These are phyloP conservation scores for Oppia nitens DNA, from an alignment of 1,140 invertebrate species.

Conservation along the genomic window DNA sequence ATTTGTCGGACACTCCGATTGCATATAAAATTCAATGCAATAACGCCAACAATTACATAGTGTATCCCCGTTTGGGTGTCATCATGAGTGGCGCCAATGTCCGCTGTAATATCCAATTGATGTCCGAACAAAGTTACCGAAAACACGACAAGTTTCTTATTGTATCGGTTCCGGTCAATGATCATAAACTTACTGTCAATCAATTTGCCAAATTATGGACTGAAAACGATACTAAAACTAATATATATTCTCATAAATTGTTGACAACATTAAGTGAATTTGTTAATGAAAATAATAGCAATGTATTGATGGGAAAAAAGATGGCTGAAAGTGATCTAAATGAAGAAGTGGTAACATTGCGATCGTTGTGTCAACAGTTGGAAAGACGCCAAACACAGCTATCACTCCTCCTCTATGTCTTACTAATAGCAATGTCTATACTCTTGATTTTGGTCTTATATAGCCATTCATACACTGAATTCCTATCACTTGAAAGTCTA, in stretches of 20 bases:
- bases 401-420: neutral
- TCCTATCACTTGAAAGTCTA: neutral
- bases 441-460: neutral
- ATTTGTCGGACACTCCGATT: neutral
- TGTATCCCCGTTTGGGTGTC: constrained; percentile 5
- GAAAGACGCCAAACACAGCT: neutral
- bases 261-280: neutral
- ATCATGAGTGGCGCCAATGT: neutral
- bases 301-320: neutral
- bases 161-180: neutral
- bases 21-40: constrained; percentile 15
- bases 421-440: neutral
- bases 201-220: neutral
- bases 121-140: neutral
- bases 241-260: neutral
- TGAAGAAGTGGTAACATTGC: neutral
- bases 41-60: constrained; percentile 3
- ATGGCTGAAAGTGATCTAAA: neutral
- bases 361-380: neutral
- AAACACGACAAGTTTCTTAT: constrained; percentile 3
- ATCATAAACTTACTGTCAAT: neutral
- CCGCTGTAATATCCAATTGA: neutral
- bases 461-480: neutral
- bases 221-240: neutral
- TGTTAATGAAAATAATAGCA: neutral